Percentiles rank a stretch among this genome's conserved stretches.
Conservation (phyloP, 2,797 vertebrate species). For the Acanthornis magna region DNA sequence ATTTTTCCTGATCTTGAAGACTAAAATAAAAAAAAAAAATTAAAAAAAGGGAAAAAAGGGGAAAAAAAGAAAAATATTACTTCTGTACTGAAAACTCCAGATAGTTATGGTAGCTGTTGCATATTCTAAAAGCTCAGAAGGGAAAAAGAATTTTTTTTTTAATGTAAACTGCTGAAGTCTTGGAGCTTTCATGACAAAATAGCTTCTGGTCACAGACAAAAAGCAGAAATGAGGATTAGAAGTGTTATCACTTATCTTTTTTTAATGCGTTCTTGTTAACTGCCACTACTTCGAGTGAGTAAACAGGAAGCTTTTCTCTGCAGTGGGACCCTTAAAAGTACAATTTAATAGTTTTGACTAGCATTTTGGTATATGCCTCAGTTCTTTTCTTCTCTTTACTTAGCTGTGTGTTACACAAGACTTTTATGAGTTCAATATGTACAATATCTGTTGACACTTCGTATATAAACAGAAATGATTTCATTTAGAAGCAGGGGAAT, state of each 20-base stretch:
- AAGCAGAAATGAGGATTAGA: slow-evolving; percentile 6
- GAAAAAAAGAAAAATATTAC: not conserved
- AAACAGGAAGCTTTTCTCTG: slow-evolving; percentile 24
- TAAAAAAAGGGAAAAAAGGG: too few relatives aligned
- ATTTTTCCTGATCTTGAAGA: slow-evolving; percentile 21
- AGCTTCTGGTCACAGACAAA: slow-evolving; percentile 25
- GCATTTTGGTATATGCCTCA: not conserved
- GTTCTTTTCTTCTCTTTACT: slow-evolving; percentile 20
- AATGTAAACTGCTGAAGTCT: slow-evolving; percentile 2
- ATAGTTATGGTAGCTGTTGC: not conserved
- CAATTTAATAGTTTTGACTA: slow-evolving; percentile 20
- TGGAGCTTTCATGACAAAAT: slow-evolving; percentile 30
- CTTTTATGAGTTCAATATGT: slow-evolving; percentile 63
- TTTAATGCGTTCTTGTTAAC: slow-evolving; percentile 16
- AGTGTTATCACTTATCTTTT: slow-evolving; percentile 8
- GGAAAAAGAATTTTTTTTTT: not conserved
- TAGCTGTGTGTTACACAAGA: slow-evolving; percentile 25
- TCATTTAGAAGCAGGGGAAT: slow-evolving; percentile 36
- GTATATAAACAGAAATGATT: slow-evolving; percentile 59
- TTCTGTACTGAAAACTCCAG: not conserved
- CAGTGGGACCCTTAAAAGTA: not conserved
- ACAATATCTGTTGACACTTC: slow-evolving; percentile 54
- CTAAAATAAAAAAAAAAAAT: not conserved
- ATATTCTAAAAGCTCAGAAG: slow-evolving; percentile 36
- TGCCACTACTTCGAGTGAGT: not conserved